Percentiles rank a stretch among this genome's conserved stretches.
Conservation (phyloP, 2,797 vertebrate genomes). For the Chiloscyllium punctatum region DNA sequence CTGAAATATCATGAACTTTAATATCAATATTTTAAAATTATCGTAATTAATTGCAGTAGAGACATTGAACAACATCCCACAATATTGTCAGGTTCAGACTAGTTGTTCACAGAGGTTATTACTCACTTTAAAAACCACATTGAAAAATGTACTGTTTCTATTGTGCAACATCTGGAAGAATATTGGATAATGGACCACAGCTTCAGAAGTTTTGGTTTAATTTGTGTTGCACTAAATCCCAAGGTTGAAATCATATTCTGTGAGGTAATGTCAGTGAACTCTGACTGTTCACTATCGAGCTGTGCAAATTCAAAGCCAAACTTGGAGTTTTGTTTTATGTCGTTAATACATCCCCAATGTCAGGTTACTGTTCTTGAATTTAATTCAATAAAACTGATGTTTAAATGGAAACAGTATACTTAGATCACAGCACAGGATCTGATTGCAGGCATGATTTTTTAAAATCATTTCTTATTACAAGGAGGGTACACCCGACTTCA, state of each 20-base stretch:
- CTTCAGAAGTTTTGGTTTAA: neutral
- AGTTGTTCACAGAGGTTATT: neutral
- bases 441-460: neutral
- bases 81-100: no score
- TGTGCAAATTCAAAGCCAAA: neutral
- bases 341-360: neutral
- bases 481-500: slow-evolving; percentile 92
- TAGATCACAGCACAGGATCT: no score
- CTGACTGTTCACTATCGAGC: neutral
- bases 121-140: neutral
- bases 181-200: neutral
- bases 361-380: neutral
- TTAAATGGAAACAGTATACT: neutral
- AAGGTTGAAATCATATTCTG: neutral
- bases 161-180: neutral
- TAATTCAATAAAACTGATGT: neutral
- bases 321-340: neutral
- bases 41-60: no score
- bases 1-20: no score
- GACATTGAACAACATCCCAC: no score
- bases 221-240: neutral
- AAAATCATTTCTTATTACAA: slow-evolving; percentile 45
- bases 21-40: no score
- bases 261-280: neutral
- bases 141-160: neutral